Conservation (phyloP, 2,113 vertebrate genomes). For the Oryzias woworae region DNA sequence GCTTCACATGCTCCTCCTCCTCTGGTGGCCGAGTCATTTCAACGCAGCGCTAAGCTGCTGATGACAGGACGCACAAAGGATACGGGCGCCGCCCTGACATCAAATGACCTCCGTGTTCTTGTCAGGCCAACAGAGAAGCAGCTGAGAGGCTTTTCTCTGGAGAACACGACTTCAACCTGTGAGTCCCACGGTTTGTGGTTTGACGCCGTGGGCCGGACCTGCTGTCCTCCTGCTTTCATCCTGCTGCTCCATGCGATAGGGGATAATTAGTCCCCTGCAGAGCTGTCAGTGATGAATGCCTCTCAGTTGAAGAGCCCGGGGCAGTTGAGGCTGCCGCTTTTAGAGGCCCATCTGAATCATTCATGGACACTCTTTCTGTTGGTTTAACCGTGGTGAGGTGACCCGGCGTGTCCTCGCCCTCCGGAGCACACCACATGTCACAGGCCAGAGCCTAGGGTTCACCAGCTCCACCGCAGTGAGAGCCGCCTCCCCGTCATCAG, state of each 20-base stretch:
- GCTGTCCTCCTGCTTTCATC: background rate
- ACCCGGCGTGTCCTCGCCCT: conserved; percentile 15
- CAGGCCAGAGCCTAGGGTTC: too few relatives aligned
- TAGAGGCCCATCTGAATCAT: conserved; percentile 57
- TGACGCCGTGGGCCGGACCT: background rate
- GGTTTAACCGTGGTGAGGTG: conserved; percentile 19
- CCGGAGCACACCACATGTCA: background rate
- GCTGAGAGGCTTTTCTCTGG: too few relatives aligned
- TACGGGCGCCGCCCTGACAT: conserved; percentile 47
- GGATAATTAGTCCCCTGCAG: conserved; percentile 59
- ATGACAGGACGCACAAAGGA: conserved; percentile 64
- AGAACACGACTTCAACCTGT: too few relatives aligned
- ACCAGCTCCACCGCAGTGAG: too few relatives aligned
- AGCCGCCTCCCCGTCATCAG: too few relatives aligned
- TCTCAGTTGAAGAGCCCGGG: conserved; percentile 45
- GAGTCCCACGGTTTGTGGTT: background rate
- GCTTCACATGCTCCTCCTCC: background rate
- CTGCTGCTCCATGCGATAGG: conserved; percentile 1
- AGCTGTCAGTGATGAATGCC: conserved; percentile 59
- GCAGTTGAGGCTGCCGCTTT: conserved; percentile 37
- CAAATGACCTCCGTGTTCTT: conserved; percentile 56
- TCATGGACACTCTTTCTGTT: conserved; percentile 46
- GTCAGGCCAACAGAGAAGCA: conserved; percentile 8
- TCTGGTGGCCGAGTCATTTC: conserved; percentile 23
- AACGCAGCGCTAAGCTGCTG: conserved; percentile 30